phyloP scores from a whole-genome alignment of 2,113 vertebrate species.

The Columba janthina region DNA sequence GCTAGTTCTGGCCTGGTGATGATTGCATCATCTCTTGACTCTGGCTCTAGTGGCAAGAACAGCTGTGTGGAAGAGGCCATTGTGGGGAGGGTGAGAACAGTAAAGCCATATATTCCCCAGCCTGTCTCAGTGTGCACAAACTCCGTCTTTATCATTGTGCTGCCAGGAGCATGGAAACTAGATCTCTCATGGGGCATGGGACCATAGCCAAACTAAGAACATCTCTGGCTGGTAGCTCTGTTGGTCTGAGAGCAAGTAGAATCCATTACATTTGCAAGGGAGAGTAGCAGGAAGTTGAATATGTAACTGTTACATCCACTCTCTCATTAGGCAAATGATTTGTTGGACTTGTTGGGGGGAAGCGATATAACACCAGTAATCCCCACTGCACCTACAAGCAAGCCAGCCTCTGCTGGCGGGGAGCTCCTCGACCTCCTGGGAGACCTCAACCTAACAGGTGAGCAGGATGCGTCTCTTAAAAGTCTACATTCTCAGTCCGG shows the following conservation, averaged over 20 bases:
- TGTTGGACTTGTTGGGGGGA: constrained; percentile 93
- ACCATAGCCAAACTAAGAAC: neutral
- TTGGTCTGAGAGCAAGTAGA: neutral
- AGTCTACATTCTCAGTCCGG: neutral
- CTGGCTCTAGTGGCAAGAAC: neutral
- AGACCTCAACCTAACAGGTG: constrained; percentile 92
- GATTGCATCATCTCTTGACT: neutral
- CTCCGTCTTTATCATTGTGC: neutral
- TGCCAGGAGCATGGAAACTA: neutral
- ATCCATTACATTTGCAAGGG: neutral
- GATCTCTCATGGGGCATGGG: neutral
- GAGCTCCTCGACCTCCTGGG: constrained; percentile 95
- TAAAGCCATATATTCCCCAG: neutral
- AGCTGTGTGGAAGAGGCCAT: neutral
- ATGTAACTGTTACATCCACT: constrained; percentile 12
- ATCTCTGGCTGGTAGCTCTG: neutral
- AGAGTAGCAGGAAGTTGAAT: neutral
- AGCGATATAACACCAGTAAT: constrained; percentile 93
- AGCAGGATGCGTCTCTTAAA: constrained; percentile 5
- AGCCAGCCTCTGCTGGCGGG: constrained; percentile 90
- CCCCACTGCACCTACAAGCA: constrained; percentile 86
- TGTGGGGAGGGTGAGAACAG: neutral
- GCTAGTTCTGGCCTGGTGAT: neutral
- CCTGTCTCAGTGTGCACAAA: neutral
- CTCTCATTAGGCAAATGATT: constrained; percentile 88